These are phyloP conservation scores for Pherbina coryleti DNA, from an alignment of 2,888 invertebrate species.

Conservation along the genomic window DNA sequence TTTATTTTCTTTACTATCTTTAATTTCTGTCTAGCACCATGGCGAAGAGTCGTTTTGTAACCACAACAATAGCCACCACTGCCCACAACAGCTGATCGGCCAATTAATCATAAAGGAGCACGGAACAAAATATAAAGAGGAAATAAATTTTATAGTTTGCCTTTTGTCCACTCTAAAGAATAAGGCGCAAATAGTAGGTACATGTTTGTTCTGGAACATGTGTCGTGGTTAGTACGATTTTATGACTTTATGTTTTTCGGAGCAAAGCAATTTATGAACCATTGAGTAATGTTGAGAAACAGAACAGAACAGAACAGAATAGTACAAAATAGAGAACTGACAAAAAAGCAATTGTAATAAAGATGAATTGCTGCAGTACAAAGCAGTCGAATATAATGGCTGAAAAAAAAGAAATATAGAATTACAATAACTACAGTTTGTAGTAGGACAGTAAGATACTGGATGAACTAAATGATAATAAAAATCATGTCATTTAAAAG, in stretches of 20 bases:
- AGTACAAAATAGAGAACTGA: no score
- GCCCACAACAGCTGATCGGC: constrained; percentile 24
- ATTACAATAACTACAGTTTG: no score
- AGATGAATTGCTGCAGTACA: constrained; percentile 25
- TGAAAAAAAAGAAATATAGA: no score
- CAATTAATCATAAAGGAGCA: constrained; percentile 29
- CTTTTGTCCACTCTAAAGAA: constrained; percentile 1
- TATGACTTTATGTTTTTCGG: constrained; percentile 35
- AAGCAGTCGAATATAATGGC: background rate
- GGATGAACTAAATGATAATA: no score
- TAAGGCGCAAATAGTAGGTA: background rate
- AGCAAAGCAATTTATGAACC: constrained; percentile 31
- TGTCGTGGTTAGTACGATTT: constrained; percentile 18
- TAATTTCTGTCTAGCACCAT: background rate
- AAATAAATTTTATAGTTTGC: constrained; percentile 21
- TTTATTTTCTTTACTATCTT: background rate
- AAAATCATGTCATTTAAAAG: no score
- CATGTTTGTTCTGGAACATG: background rate
- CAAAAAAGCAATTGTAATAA: constrained; percentile 4
- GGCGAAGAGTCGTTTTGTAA: background rate
- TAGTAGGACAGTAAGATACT: no score
- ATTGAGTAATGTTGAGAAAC: background rate
- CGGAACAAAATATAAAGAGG: background rate
- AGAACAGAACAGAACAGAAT: background rate
- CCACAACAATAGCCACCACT: constrained; percentile 12